Percentiles rank a stretch among this genome's conserved stretches.
Conservation (phyloP, 2,888 invertebrate species). For the Lucinisca nassula region DNA sequence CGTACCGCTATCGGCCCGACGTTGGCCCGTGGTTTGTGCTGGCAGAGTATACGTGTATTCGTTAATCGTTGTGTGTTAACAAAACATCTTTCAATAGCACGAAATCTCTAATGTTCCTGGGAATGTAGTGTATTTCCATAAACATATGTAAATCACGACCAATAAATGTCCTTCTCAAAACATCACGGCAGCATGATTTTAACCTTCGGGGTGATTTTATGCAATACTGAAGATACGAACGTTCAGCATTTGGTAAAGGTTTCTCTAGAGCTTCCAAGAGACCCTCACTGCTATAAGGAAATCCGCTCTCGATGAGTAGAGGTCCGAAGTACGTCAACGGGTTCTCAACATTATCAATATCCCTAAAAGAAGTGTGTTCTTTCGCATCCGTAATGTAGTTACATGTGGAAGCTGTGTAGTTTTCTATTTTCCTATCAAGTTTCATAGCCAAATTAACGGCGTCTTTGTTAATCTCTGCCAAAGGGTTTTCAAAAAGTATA, state of each 20-base stretch:
- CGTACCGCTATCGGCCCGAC: too few relatives aligned
- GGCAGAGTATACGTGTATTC: too few relatives aligned
- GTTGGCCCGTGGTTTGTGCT: too few relatives aligned
- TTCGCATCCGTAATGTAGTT: too few relatives aligned
- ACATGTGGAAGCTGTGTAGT: too few relatives aligned
- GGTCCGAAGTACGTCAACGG: too few relatives aligned
- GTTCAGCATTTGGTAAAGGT: neutral
- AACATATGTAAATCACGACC: neutral
- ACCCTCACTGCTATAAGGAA: neutral
- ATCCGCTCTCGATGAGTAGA: neutral
- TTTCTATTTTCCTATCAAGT: too few relatives aligned
- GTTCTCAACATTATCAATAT: too few relatives aligned
- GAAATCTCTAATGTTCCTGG: neutral
- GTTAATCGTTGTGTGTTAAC: too few relatives aligned
- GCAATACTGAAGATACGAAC: neutral
- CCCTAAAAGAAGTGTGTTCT: too few relatives aligned
- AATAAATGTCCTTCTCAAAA: neutral
- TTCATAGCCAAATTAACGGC: too few relatives aligned
- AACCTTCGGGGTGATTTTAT: neutral
- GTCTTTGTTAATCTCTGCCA: too few relatives aligned
- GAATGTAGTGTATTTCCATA: neutral
- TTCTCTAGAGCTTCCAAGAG: neutral
- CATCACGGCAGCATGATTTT: neutral
- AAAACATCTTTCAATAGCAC: neutral
- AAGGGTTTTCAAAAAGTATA: neutral